A percentile compares a stretch with the other conserved stretches of the same genome.
Evolutionary conservation across 1,140 invertebrate species (phyloP).

Genomic region (Drosophila lini): DNA sequence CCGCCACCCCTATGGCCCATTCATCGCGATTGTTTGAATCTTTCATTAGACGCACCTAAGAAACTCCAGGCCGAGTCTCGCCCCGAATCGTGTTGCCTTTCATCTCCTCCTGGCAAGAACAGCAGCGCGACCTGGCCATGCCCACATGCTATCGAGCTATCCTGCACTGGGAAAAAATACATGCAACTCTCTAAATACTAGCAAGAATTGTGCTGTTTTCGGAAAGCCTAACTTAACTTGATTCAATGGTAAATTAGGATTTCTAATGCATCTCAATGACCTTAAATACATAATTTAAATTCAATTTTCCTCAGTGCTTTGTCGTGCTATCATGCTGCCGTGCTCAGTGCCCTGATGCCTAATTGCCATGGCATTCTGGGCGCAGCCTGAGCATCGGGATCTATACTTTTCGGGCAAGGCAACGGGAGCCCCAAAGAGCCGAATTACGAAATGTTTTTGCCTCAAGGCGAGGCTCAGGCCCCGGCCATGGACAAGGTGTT

Average conservation of each 20-base stretch:
- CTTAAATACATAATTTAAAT: neutral
- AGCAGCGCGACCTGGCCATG: conserved; percentile 24
- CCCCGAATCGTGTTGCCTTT: conserved; percentile 44
- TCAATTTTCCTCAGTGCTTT: conserved; percentile 8
- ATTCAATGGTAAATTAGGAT: no score
- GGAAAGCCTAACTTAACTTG: no score
- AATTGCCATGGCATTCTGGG: conserved; percentile 52
- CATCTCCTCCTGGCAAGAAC: conserved; percentile 46
- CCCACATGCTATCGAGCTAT: conserved; percentile 27
- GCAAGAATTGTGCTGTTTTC: no score
- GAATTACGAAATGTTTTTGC: conserved; percentile 42
- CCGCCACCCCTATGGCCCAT: conserved; percentile 17
- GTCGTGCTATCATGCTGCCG: conserved; percentile 16
- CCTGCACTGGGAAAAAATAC: conserved; percentile 6
- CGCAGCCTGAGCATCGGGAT: conserved; percentile 43
- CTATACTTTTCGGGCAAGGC: conserved; percentile 39
- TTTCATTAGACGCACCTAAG: conserved; percentile 53
- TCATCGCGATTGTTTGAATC: conserved; percentile 45
- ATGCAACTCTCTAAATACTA: neutral
- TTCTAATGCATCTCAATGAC: neutral
- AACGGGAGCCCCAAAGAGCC: conserved; percentile 36
- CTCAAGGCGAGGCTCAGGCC: conserved; percentile 32
- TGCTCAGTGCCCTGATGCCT: conserved; percentile 28
- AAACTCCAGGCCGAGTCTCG: conserved; percentile 24
- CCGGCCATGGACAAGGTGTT: conserved; percentile 41